A percentile compares a stretch with the other conserved stretches of the same genome.
phyloP scores from a whole-genome alignment of 2,888 invertebrate genomes.

The Pomacea canaliculata region DNA sequence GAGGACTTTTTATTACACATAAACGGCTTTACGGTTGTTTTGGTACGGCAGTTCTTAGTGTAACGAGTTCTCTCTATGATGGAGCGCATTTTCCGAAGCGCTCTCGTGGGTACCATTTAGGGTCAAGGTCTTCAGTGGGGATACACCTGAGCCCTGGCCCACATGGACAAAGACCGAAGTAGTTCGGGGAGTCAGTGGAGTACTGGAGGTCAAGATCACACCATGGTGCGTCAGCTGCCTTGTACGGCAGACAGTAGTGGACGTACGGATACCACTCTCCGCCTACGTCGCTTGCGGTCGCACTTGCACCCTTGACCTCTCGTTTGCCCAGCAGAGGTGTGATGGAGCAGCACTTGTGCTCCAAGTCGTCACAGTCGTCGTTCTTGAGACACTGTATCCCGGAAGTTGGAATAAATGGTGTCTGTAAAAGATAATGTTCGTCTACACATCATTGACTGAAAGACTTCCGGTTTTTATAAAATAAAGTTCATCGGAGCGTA shows the following conservation, averaged over 20 bases:
- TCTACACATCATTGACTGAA: too few species aligned
- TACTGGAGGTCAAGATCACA: constrained; percentile 46
- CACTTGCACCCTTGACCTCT: not conserved
- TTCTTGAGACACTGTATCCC: constrained; percentile 39
- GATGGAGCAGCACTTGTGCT: constrained; percentile 22
- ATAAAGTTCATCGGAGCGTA: too few species aligned
- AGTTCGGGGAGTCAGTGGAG: constrained; percentile 35
- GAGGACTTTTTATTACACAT: too few species aligned
- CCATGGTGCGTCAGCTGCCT: constrained; percentile 49
- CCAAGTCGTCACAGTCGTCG: constrained; percentile 35
- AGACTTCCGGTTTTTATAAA: too few species aligned
- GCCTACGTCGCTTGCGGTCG: constrained; percentile 30
- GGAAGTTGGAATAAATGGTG: constrained; percentile 33
- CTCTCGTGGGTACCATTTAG: constrained; percentile 45
- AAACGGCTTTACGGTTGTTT: too few species aligned
- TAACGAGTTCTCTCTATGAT: not conserved
- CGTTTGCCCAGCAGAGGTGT: constrained; percentile 12
- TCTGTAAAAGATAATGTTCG: not conserved
- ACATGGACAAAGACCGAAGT: constrained; percentile 53
- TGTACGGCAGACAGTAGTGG: constrained; percentile 56
- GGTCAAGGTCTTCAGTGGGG: constrained; percentile 43
- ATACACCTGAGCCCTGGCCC: constrained; percentile 48
- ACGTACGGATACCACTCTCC: constrained; percentile 28
- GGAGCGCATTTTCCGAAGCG: constrained; percentile 48
- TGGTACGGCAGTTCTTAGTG: too few species aligned